phyloP scores from a whole-genome alignment of 2,888 invertebrate genomes.

The Coelogynopora nodosa region DNA sequence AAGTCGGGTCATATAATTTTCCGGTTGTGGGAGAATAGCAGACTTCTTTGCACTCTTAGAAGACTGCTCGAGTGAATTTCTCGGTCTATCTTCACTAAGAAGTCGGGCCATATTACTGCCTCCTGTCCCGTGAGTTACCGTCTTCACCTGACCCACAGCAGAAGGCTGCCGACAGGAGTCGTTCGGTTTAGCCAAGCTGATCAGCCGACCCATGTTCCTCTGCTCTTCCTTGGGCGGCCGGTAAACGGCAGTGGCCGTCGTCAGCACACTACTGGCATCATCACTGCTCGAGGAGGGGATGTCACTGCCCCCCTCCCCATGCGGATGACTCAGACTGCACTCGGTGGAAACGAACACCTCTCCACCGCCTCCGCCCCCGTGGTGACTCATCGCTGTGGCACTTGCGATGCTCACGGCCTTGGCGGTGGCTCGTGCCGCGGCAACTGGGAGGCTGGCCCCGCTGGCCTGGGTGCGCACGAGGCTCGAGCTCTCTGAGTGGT shows the following conservation, averaged over 20 bases:
- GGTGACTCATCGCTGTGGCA: background rate
- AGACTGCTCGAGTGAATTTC: too few relatives aligned
- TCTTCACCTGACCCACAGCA: background rate
- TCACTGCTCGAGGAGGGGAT: background rate
- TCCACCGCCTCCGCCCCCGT: background rate
- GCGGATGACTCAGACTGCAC: background rate
- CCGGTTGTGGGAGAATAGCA: too few relatives aligned
- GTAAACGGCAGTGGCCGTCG: background rate
- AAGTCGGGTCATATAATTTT: too few relatives aligned
- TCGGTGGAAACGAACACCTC: background rate
- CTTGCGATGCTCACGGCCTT: slow-evolving; percentile 15
- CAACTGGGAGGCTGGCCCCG: background rate
- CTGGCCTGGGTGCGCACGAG: background rate
- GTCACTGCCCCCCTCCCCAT: background rate
- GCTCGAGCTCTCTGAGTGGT: background rate
- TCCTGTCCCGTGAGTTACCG: background rate
- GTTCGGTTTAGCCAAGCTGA: too few relatives aligned
- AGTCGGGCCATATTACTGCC: too few relatives aligned
- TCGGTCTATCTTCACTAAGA: too few relatives aligned
- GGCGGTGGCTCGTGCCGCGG: slow-evolving; percentile 33
- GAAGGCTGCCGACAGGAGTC: background rate
- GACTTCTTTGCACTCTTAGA: too few relatives aligned
- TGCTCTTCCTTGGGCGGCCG: too few relatives aligned
- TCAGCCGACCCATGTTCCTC: too few relatives aligned
- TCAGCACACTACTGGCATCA: background rate